These are phyloP conservation scores for Aplodontia rufa DNA, from an alignment of 2,113 vertebrate genomes.

Conservation along the genomic window DNA sequence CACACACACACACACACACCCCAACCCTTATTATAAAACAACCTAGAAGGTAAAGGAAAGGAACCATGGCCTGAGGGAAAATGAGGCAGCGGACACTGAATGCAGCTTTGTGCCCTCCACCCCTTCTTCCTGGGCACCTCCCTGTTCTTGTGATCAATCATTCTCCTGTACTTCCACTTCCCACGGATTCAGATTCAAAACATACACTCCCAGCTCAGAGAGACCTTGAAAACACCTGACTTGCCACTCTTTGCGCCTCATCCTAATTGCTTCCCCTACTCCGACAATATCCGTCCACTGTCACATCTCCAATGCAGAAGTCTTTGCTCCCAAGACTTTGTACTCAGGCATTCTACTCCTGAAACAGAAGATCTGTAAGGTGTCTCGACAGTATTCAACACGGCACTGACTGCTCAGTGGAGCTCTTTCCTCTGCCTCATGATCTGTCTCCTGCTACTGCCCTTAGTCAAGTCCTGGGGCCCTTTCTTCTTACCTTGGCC, in stretches of 20 bases:
- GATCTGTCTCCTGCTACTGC: background rate
- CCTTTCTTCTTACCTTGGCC: background rate
- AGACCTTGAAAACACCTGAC: background rate
- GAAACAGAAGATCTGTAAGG: background rate
- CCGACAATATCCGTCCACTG: background rate
- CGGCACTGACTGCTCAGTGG: accelerated
- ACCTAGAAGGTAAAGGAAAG: background rate
- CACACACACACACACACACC: too few species aligned
- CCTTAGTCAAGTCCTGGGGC: background rate
- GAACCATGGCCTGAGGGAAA: background rate
- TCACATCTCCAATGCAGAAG: background rate
- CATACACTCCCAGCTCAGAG: background rate
- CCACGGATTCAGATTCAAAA: background rate
- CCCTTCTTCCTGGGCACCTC: background rate
- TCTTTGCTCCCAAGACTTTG: background rate
- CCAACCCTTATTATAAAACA: background rate
- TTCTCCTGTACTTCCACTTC: background rate
- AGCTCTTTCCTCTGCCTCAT: background rate
- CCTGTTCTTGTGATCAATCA: too few species aligned
- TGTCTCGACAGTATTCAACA: background rate
- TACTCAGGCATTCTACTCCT: background rate
- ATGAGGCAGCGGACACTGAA: background rate
- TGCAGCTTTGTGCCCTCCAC: accelerated
- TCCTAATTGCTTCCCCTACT: background rate
- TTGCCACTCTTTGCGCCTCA: background rate